phyloP scores from a whole-genome alignment of 2,113 vertebrate species.

The Thymallus thymallus region DNA sequence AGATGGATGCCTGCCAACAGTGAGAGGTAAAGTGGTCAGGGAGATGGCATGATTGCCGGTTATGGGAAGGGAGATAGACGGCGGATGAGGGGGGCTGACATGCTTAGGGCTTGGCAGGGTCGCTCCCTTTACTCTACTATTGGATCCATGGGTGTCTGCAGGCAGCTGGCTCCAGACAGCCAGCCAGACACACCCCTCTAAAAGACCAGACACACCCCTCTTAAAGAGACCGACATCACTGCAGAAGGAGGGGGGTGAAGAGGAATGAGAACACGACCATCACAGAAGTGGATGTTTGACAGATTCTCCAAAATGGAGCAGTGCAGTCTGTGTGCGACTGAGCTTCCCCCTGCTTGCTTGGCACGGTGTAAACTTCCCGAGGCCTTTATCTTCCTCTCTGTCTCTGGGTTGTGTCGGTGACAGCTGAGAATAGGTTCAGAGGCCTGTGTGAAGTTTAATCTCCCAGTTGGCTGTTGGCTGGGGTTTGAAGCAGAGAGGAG shows the following conservation, averaged over 20 bases:
- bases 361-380: constrained; percentile 47
- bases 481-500: constrained; percentile 22
- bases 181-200: constrained; percentile 12
- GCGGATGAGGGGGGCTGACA: neutral
- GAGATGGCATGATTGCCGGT: constrained; percentile 31
- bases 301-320: neutral
- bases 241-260: neutral
- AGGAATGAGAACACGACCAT: neutral
- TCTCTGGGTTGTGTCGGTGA: constrained; percentile 60
- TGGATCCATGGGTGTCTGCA: neutral
- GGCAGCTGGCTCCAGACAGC: constrained; percentile 19
- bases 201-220: no score
- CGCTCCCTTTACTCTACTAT: constrained; percentile 43
- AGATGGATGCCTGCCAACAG: constrained; percentile 31
- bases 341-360: constrained; percentile 31
- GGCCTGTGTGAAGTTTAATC: constrained; percentile 65
- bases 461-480: constrained; percentile 46
- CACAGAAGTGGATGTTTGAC: neutral
- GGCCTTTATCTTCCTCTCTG: constrained; percentile 22
- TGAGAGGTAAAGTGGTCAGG: constrained; percentile 30
- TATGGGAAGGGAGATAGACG: constrained; percentile 14
- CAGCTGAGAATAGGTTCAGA: constrained; percentile 68
- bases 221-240: no score
- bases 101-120: neutral
- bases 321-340: no score